Conservation (phyloP, 2,113 vertebrate species). For the Ursus arctos region DNA sequence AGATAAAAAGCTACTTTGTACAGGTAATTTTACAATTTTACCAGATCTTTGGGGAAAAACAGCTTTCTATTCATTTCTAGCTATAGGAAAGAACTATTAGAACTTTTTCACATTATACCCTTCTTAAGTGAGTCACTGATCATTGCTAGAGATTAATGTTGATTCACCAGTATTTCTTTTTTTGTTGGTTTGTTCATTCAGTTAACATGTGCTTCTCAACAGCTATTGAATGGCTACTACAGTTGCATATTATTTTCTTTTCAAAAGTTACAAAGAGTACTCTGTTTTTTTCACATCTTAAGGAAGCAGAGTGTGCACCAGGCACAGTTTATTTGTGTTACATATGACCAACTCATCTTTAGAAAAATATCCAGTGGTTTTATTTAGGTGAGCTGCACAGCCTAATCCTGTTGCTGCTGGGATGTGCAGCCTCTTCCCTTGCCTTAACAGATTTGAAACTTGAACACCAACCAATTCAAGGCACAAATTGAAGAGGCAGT, state of each 20-base stretch:
- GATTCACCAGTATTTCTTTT: slow-evolving; percentile 26
- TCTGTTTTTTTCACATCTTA: slow-evolving; percentile 13
- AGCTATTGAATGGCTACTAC: neutral
- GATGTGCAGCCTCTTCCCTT: neutral
- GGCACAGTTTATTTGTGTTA: slow-evolving; percentile 28
- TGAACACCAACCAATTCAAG: slow-evolving; percentile 2
- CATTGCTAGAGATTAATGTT: neutral
- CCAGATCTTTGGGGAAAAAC: neutral
- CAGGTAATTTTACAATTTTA: neutral
- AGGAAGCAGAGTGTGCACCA: slow-evolving; percentile 47
- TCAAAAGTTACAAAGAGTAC: neutral
- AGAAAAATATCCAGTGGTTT: slow-evolving; percentile 22
- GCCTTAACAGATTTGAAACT: slow-evolving; percentile 48
- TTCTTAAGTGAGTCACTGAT: slow-evolving; percentile 13
- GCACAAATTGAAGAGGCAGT: neutral
- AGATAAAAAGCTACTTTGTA: slow-evolving; percentile 43
- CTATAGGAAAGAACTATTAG: neutral
- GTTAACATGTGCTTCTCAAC: slow-evolving; percentile 34
- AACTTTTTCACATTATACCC: neutral
- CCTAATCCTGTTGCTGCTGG: neutral
- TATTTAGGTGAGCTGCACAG: neutral
- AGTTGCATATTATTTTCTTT: slow-evolving; percentile 53
- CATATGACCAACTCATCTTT: neutral
- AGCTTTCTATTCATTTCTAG: slow-evolving; percentile 3
- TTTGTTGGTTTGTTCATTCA: slow-evolving; percentile 14